Conservation (phyloP, 2,797 vertebrate genomes). For the Enteromius anoplus region DNA sequence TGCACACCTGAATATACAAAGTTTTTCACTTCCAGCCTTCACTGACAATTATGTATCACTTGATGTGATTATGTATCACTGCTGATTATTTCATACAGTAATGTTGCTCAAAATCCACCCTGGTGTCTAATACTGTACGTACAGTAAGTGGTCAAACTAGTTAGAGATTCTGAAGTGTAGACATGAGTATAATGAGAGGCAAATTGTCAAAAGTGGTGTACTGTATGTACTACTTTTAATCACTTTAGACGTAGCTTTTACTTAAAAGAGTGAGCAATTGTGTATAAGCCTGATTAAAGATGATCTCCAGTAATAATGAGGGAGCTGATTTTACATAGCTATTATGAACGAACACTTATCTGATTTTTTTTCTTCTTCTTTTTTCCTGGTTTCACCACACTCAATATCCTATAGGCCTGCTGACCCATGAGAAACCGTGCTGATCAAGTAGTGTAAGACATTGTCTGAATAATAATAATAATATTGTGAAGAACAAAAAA, state of each 20-base stretch:
- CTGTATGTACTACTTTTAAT: not conserved
- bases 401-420: slow-evolving; percentile 18
- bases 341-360: slow-evolving; percentile 37
- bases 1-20: too few species aligned
- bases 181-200: not conserved
- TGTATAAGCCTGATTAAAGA: slow-evolving; percentile 35
- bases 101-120: slow-evolving; percentile 5
- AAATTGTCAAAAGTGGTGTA: not conserved
- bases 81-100: slow-evolving; percentile 23
- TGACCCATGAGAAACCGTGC: not conserved
- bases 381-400: slow-evolving; percentile 27
- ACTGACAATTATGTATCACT: too few species aligned
- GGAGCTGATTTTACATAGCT: slow-evolving; percentile 12
- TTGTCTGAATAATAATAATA: not conserved
- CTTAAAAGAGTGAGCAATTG: slow-evolving; percentile 10
- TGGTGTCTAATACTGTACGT: not conserved
- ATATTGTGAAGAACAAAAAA: not conserved
- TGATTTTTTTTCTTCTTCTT: not conserved
- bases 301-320: slow-evolving; percentile 47
- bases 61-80: too few species aligned
- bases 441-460: slow-evolving; percentile 43
- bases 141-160: not conserved
- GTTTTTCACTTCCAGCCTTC: too few species aligned
- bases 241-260: not conserved
- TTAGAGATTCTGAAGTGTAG: not conserved